Conservation (phyloP, 2,797 vertebrate species). For the Taenioides sp. region DNA sequence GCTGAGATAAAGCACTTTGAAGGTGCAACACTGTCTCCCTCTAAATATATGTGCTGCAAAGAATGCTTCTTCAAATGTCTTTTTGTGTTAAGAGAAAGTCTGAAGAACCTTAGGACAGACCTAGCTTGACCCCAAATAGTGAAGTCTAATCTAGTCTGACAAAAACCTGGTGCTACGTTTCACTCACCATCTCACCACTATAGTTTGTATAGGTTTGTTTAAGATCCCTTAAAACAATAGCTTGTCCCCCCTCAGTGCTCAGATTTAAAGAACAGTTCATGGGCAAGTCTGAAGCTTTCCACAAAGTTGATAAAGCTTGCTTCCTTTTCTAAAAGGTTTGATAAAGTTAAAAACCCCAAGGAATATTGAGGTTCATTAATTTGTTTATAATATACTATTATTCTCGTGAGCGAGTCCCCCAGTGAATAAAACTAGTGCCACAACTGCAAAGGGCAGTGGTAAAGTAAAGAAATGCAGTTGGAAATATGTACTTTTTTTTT, state of each 20-base stretch:
- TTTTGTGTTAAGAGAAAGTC: no score
- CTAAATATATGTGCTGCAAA: background rate
- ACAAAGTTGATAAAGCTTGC: background rate
- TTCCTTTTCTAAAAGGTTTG: background rate
- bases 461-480: background rate
- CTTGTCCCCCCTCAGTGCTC: background rate
- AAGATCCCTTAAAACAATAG: background rate
- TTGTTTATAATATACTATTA: slow-evolving; percentile 2
- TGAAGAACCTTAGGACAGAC: no score
- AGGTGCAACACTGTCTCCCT: background rate
- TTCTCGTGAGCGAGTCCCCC: background rate
- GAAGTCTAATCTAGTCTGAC: background rate
- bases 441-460: background rate
- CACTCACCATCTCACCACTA: background rate
- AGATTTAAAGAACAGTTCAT: background rate
- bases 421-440: background rate
- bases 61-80: background rate
- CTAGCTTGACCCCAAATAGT: background rate
- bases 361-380: background rate
- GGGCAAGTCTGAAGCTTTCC: background rate
- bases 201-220: background rate
- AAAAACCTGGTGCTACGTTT: background rate
- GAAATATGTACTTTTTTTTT: no score
- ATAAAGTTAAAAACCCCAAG: background rate
- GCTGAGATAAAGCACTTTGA: background rate